A percentile compares a stretch with the other conserved stretches of the same genome.
Conservation (phyloP, 2,113 vertebrate species). For the Grantiella picta region DNA sequence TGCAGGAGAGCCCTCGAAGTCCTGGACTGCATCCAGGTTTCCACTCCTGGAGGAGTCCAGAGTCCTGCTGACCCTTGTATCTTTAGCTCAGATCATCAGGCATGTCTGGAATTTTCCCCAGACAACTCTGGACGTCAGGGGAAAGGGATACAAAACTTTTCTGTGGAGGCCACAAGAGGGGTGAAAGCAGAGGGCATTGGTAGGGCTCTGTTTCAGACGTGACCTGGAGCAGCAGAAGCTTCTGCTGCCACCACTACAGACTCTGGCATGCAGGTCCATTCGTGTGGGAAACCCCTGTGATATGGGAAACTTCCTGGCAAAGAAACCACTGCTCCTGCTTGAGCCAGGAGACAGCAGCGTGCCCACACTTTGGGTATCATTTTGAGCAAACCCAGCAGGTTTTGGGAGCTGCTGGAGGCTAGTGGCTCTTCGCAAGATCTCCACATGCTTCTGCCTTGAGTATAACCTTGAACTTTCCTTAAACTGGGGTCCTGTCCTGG, state of each 20-base stretch:
- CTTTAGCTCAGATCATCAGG: background rate
- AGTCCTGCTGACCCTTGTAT: background rate
- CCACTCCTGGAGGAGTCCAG: background rate
- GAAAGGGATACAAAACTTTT: background rate
- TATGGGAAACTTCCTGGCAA: background rate
- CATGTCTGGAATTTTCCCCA: background rate
- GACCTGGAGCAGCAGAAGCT: background rate
- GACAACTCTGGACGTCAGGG: background rate
- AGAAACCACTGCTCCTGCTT: background rate
- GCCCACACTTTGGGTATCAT: background rate
- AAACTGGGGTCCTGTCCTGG: background rate
- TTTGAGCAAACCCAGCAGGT: constrained; percentile 4
- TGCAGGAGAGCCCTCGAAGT: background rate
- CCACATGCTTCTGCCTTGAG: background rate
- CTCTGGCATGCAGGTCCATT: background rate
- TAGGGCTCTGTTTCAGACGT: background rate
- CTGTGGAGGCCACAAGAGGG: background rate
- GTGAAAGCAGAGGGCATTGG: background rate
- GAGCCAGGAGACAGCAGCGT: background rate
- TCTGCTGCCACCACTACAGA: background rate
- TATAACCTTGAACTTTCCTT: constrained; percentile 7
- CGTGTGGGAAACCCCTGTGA: background rate
- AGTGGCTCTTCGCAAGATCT: background rate
- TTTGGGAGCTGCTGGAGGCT: background rate
- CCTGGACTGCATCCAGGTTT: background rate